A percentile compares a stretch with the other conserved stretches of the same genome.
Conservation (phyloP, 2,797 vertebrate genomes). For the Lates japonicus region DNA sequence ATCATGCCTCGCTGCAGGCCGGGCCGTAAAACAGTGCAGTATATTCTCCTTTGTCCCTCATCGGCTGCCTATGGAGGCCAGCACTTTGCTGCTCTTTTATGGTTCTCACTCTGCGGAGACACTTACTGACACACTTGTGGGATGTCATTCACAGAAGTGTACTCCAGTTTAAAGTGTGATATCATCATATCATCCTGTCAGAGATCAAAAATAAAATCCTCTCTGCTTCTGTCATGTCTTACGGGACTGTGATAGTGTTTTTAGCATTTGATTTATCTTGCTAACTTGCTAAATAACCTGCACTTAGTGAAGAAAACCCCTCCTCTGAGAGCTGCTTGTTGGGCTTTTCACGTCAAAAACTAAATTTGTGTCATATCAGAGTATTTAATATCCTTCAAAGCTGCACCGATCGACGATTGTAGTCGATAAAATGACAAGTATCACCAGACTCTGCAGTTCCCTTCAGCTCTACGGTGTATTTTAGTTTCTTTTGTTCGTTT, state of each 20-base stretch:
- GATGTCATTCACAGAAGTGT: conserved; percentile 21
- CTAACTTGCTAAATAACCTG: neutral
- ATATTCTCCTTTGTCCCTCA: conserved; percentile 55
- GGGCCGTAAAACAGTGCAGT: conserved; percentile 62
- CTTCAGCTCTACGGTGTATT: no score
- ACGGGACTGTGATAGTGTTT: neutral
- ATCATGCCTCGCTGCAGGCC: conserved; percentile 81
- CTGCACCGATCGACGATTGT: neutral
- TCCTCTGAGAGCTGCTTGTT: neutral
- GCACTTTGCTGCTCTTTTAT: conserved; percentile 56
- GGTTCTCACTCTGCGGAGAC: conserved; percentile 17
- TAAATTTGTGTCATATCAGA: no score
- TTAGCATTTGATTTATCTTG: neutral
- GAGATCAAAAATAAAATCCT: neutral
- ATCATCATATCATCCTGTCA: conserved; percentile 15
- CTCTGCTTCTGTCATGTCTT: neutral
- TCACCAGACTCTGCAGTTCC: no score
- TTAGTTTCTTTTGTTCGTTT: no score
- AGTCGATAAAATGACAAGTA: no score
- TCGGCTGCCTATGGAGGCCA: conserved; percentile 29
- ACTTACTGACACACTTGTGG: conserved; percentile 13
- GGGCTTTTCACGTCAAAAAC: neutral
- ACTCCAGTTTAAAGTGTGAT: neutral
- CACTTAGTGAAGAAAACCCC: neutral
- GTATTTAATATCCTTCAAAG: neutral